Base-by-base conservation (phyloP, 2,888 invertebrate genomes). In the Sicus ferrugineus region DNA sequence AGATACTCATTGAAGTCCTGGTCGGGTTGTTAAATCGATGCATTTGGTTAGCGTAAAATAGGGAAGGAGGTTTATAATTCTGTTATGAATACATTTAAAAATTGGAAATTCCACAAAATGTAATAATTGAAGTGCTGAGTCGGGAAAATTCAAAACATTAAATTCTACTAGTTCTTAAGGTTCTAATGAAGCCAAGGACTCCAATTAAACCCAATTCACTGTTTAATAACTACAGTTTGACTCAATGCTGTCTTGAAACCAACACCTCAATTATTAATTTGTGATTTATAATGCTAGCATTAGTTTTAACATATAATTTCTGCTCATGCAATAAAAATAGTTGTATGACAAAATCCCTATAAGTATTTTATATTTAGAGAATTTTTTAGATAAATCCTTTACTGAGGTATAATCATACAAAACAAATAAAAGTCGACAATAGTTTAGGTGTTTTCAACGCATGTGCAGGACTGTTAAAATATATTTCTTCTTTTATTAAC, bases 1-100 rank as follows among this genome's bases (percentile, higher is more conserved):
- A 85, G 80, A 80, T 85, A 85, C 81, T 85, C 85, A 84, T 85
- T 85, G 83, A 85, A 85, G 82, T 85, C 86, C 85, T 85, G 79
- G 78, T 78, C 74, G 73, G 69, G 75, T 74, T 75, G 75, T 75
- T 65, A 54, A 46, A 26, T 67, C 59, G 67, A 23, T 65, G 65
- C 54, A 59, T 58, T 59, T 48, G 52, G 68, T 68, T 52, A 61
- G 68, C 68, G 62, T 68, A 62, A 42, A 62, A 62, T 62, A 62
- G 54, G 62, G 68, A 68, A 42, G 54, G 54, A 68, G 68, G 61
- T 62, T 68, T 50, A 68, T 61, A 68, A 48, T 31, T 67, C 46
- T 42, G 28, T 67, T 67, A 67, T 58, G 46, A 9, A 59, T 59
- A 31, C 59, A 31, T 65, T 23, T 6, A 64, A 50, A 64, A 64